These are phyloP conservation scores for Leptonema lineaticorne DNA, from an alignment of 1,140 invertebrate genomes.

Conservation along the genomic window DNA sequence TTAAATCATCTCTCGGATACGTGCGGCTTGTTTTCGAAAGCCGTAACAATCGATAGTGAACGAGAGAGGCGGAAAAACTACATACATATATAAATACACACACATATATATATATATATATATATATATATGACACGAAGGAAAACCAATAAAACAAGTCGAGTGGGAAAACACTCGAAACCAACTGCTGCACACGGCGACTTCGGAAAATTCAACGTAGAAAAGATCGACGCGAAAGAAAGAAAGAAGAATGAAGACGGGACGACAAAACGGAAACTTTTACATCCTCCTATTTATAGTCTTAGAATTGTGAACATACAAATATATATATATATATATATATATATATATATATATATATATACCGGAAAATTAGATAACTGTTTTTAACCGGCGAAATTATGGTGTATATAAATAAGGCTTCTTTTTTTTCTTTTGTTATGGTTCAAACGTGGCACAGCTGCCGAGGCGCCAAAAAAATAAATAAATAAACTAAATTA, in stretches of 20 bases:
- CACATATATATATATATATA: no score
- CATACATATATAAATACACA: no score
- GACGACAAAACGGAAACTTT: not conserved
- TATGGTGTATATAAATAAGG: no score
- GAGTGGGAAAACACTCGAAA: slow-evolving; percentile 9
- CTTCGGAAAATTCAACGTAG: slow-evolving; percentile 4
- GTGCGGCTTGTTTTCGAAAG: slow-evolving; percentile 21
- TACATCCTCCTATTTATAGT: not conserved
- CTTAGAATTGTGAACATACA: not conserved
- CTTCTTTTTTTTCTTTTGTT: no score
- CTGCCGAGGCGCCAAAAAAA: no score
- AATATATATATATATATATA: not conserved
- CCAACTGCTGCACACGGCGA: slow-evolving; percentile 25
- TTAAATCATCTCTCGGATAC: slow-evolving; percentile 22
- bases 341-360: not conserved
- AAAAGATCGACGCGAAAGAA: not conserved
- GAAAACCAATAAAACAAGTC: slow-evolving; percentile 28
- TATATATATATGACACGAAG: no score
- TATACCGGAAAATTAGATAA: no score
- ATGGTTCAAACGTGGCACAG: no score
- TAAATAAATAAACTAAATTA: no score
- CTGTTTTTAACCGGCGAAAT: no score
- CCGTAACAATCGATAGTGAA: not conserved
- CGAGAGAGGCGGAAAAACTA: no score
- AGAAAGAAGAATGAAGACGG: not conserved